These are phyloP conservation scores for Philypnodon macrostomus DNA, from an alignment of 2,797 vertebrate species.

Conservation along the genomic window DNA sequence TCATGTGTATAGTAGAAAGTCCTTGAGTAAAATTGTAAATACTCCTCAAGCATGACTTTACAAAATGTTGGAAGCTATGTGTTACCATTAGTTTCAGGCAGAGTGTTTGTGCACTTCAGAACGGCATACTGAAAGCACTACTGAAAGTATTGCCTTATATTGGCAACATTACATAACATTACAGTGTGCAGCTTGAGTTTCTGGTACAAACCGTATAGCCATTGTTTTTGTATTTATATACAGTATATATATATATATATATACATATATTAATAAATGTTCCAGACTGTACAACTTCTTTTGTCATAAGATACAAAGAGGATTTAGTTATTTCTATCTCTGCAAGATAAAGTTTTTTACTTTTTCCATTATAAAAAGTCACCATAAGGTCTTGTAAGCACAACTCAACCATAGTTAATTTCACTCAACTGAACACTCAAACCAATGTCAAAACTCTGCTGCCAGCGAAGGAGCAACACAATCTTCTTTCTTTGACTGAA, in stretches of 20 bases:
- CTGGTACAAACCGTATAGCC: too few species aligned
- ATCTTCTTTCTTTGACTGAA: conserved; percentile 15
- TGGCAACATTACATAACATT: not conserved
- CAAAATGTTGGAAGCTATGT: conserved; percentile 16
- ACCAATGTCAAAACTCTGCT: conserved; percentile 1
- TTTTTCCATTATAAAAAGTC: conserved; percentile 1
- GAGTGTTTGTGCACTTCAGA: conserved; percentile 16
- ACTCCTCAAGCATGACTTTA: conserved; percentile 35
- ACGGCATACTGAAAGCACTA: too few species aligned
- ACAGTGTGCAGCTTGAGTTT: too few species aligned
- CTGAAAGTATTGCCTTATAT: too few species aligned
- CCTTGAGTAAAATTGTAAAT: conserved; percentile 36
- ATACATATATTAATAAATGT: too few species aligned
- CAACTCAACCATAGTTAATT: conserved; percentile 1
- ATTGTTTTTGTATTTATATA: too few species aligned
- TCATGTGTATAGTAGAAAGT: conserved; percentile 20
- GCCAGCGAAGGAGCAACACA: conserved; percentile 4
- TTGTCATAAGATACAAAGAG: not conserved
- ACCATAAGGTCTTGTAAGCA: conserved; percentile 3
- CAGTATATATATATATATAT: too few species aligned
- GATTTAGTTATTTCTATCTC: not conserved
- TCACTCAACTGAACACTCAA: not conserved
- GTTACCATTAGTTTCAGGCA: conserved; percentile 28
- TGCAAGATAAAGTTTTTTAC: conserved; percentile 1
- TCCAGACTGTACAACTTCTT: too few species aligned